Evolutionary conservation across 2,888 invertebrate genomes (phyloP).

Genomic region (Trichopoda pennipes): DNA sequence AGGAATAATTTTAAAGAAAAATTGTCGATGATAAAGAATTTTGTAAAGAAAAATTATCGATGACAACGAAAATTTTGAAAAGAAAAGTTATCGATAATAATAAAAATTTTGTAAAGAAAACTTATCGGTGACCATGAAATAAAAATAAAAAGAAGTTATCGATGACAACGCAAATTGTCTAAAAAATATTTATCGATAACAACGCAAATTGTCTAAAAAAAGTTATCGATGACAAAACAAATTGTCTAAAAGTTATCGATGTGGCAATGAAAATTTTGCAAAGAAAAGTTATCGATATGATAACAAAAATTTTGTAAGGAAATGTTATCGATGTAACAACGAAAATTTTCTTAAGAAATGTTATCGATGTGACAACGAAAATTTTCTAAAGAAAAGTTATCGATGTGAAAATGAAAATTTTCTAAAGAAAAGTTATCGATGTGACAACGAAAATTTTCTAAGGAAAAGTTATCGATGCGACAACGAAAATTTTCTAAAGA

Average conservation of each 20-base stretch:
- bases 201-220: too few species aligned
- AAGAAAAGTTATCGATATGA: neutral
- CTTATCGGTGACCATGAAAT: neutral
- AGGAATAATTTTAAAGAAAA: too few species aligned
- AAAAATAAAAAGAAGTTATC: too few species aligned
- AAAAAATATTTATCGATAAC: too few species aligned
- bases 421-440: neutral
- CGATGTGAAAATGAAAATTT: neutral
- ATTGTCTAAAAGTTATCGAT: neutral
- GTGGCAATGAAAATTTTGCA: neutral
- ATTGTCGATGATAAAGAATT: neutral
- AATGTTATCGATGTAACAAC: neutral
- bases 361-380: too few species aligned
- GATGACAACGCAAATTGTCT: too few species aligned
- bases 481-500: neutral
- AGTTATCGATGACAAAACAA: too few species aligned
- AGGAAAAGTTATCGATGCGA: neutral
- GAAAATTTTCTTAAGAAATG: neutral
- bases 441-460: neutral
- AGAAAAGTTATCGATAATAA: neutral
- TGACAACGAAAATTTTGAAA: neutral
- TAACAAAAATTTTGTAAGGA: neutral
- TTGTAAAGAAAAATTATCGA: constrained; percentile 4
- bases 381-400: too few species aligned
- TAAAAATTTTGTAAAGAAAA: neutral